Conservation (phyloP, 2,113 vertebrate genomes). For the Ameiurus melas region DNA sequence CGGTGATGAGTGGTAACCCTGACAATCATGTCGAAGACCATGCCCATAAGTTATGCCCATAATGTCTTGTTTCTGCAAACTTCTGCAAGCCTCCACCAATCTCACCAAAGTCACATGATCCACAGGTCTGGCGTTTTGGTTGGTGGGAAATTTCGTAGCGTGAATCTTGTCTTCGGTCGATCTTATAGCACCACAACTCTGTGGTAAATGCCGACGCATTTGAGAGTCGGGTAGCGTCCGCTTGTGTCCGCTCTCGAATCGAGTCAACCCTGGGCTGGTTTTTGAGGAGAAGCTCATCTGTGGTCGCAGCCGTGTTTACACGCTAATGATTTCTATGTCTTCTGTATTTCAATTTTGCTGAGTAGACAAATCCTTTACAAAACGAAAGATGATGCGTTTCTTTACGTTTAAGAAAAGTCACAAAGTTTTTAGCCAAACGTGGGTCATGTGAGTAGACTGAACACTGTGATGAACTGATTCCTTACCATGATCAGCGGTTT, state of each 20-base stretch:
- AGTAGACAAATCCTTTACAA: not conserved
- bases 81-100: not conserved
- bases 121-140: not conserved
- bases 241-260: not conserved
- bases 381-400: not conserved
- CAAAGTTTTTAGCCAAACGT: not conserved
- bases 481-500: not conserved
- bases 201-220: not conserved
- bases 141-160: not conserved
- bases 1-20: not conserved
- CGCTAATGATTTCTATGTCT: not conserved
- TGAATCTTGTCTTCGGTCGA: not conserved
- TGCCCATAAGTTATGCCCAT: not conserved
- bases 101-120: not conserved
- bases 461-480: not conserved
- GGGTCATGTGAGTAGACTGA: not conserved
- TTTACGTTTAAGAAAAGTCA: too few species aligned
- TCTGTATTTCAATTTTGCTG: not conserved
- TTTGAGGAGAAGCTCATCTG: not conserved
- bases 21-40: not conserved
- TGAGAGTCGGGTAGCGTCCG: not conserved
- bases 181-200: not conserved
- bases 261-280: not conserved
- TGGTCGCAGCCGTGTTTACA: not conserved
- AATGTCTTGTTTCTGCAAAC: not conserved